Conservation (phyloP, 2,113 vertebrate genomes). For the Copsychus sechellarum region DNA sequence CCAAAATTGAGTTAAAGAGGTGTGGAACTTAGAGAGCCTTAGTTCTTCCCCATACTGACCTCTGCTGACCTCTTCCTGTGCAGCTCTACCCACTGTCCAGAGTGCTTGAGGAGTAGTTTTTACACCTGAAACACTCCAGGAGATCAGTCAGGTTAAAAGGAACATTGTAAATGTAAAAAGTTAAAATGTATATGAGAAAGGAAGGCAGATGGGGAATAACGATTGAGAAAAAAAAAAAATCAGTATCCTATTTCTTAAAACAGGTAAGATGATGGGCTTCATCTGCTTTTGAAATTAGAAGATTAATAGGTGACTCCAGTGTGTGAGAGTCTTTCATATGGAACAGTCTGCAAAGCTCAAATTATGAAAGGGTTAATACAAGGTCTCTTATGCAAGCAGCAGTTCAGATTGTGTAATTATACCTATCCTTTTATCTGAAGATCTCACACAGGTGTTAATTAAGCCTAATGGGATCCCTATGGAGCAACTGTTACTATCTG, state of each 20-base stretch:
- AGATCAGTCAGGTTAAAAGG: background rate
- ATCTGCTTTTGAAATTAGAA: background rate
- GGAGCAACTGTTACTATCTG: slow-evolving; percentile 28
- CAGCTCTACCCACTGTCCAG: background rate
- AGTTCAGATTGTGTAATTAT: slow-evolving; percentile 19
- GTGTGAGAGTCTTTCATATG: background rate
- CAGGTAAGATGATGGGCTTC: background rate
- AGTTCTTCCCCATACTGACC: background rate
- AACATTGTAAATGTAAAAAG: background rate
- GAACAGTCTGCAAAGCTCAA: background rate
- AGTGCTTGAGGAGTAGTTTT: background rate
- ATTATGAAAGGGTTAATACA: background rate
- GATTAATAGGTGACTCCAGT: background rate
- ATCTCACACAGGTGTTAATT: slow-evolving; percentile 49
- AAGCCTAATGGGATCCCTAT: slow-evolving; percentile 12
- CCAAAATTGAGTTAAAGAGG: background rate
- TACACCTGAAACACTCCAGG: background rate
- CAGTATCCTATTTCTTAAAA: background rate
- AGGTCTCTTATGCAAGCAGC: background rate
- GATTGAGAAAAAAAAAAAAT: background rate
- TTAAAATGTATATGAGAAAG: background rate
- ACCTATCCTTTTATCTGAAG: slow-evolving; percentile 13
- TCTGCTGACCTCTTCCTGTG: background rate
- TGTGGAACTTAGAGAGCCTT: background rate
- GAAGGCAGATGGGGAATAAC: background rate